These are phyloP conservation scores for Myiagra hebetior DNA, from an alignment of 2,113 vertebrate species.

Conservation along the genomic window DNA sequence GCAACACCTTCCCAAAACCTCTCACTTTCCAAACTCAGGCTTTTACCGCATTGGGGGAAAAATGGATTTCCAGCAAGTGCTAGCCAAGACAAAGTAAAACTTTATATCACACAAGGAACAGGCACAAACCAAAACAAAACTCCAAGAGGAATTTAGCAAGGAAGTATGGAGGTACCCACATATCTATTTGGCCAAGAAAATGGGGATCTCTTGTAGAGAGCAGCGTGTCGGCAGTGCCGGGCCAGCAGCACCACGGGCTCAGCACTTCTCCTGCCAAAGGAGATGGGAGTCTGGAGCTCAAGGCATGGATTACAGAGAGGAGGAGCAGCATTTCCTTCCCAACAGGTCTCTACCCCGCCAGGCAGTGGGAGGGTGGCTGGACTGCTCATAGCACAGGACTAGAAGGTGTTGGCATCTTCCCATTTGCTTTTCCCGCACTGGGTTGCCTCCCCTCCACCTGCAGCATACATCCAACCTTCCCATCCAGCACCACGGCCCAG, in stretches of 20 bases:
- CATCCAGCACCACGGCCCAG: accelerated
- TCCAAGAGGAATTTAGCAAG: neutral
- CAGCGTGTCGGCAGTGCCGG: accelerated
- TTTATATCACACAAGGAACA: neutral
- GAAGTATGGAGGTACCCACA: conserved; percentile 15
- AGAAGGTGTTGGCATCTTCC: neutral
- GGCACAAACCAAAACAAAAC: neutral
- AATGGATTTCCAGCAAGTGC: neutral
- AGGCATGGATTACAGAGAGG: accelerated
- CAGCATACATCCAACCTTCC: neutral
- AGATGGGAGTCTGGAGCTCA: neutral
- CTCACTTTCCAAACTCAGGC: neutral
- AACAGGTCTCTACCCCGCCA: neutral
- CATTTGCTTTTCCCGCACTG: accelerated
- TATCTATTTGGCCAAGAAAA: neutral
- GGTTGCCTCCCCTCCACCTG: neutral
- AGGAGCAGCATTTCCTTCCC: neutral
- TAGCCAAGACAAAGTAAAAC: neutral
- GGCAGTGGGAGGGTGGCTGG: neutral
- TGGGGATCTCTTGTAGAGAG: neutral
- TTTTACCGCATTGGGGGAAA: neutral
- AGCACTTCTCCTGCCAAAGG: neutral
- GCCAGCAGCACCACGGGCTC: accelerated
- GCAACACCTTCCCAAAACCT: neutral
- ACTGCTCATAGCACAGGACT: accelerated